Conservation (phyloP, 2,888 invertebrate genomes). For the Linnaemya tessellans region DNA sequence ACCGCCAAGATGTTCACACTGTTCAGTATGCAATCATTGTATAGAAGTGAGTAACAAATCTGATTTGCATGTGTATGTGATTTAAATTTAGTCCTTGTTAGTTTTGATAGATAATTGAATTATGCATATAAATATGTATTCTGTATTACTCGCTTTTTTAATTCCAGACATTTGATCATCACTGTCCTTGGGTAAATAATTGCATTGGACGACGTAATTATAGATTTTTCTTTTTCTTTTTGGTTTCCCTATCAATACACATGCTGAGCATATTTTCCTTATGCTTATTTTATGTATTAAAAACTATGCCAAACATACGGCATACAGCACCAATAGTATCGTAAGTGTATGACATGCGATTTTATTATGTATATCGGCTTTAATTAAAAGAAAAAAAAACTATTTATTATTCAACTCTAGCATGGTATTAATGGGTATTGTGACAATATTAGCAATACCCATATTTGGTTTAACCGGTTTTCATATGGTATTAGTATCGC, state of each 20-base stretch:
- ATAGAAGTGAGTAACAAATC: constrained; percentile 90
- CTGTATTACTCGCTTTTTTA: constrained; percentile 3
- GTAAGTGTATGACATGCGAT: constrained; percentile 88
- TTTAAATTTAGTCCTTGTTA: constrained; percentile 29
- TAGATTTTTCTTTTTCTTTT: constrained; percentile 99
- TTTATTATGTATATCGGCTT: not conserved
- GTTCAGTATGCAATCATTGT: constrained; percentile 99
- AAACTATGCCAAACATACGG: constrained; percentile 91
- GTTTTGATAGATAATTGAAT: not conserved
- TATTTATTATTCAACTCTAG: constrained; percentile 82
- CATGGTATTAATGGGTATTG: constrained; percentile 95
- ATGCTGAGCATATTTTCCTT: constrained; percentile 98
- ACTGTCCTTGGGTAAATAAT: constrained; percentile 99
- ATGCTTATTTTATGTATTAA: constrained; percentile 95
- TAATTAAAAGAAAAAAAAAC: too few species aligned
- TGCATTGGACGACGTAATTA: constrained; percentile 99
- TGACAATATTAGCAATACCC: constrained; percentile 96
- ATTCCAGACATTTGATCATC: constrained; percentile 98
- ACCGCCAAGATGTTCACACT: constrained; percentile 99
- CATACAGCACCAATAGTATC: constrained; percentile 92
- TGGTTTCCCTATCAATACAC: constrained; percentile 97
- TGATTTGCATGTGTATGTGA: not conserved
- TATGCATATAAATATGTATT: constrained; percentile 1
- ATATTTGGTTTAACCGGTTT: constrained; percentile 99
- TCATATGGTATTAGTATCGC: constrained; percentile 97